Conservation (phyloP, 2,797 vertebrate species). For the Acanthopagrus latus region DNA sequence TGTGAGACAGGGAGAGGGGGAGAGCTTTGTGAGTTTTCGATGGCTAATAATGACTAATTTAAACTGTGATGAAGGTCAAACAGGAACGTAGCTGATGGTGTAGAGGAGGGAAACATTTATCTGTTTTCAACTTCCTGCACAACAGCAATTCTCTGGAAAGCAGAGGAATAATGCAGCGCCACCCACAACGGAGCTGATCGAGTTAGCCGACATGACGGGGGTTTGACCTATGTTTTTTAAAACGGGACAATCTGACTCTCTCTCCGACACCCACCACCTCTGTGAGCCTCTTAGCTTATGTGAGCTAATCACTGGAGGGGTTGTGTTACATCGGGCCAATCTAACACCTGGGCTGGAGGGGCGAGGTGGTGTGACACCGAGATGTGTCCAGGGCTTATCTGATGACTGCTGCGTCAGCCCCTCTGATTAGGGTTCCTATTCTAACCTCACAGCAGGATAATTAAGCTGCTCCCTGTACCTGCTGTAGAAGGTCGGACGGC, state of each 20-base stretch:
- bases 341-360: conserved; percentile 86
- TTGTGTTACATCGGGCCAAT: conserved; percentile 86
- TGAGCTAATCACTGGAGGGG: conserved; percentile 84
- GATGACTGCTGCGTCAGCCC: conserved; percentile 78
- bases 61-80: conserved; percentile 46
- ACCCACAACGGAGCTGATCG: conserved; percentile 77
- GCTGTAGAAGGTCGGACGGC: conserved; percentile 73
- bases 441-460: conserved; percentile 77
- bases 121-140: conserved; percentile 19
- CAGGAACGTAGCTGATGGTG: conserved; percentile 28
- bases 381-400: conserved; percentile 86
- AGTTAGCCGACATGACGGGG: conserved; percentile 71
- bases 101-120: conserved; percentile 62
- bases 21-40: conserved; percentile 27
- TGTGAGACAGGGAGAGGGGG: conserved; percentile 8
- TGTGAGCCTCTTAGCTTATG: conserved; percentile 80
- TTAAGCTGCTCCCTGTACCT: conserved; percentile 79
- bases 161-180: conserved; percentile 63
- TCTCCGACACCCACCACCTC: conserved; percentile 63
- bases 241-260: conserved; percentile 71
- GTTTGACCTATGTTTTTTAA: conserved; percentile 68
- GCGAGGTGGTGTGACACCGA: conserved; percentile 71
- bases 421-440: conserved; percentile 84
- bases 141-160: conserved; percentile 47
- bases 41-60: conserved; percentile 52